Conservation (phyloP, 2,113 vertebrate genomes). For the Corvus hawaiiensis region DNA sequence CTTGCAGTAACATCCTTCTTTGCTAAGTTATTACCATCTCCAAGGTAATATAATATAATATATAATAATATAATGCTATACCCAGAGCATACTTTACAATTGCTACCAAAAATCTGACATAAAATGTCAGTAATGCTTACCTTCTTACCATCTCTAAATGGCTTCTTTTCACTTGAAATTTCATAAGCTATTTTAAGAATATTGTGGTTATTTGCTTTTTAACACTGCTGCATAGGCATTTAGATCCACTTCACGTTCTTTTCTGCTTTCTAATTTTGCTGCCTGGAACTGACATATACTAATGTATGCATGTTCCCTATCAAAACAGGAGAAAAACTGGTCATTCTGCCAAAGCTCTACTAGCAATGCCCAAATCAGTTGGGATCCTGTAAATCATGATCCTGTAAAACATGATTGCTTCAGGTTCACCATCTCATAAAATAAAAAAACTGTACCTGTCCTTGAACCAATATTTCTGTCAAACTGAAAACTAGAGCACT, state of each 20-base stretch:
- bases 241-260: slow-evolving; percentile 35
- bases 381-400: background rate
- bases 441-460: background rate
- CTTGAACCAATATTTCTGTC: background rate
- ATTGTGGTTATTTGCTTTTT: slow-evolving; percentile 51
- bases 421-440: background rate
- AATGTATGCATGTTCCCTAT: background rate
- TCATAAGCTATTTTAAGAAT: slow-evolving; percentile 40
- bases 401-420: background rate
- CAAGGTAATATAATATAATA: background rate
- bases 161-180: slow-evolving; percentile 29
- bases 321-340: background rate
- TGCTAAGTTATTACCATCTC: background rate
- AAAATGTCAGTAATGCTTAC: background rate
- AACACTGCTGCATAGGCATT: slow-evolving; percentile 4
- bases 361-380: background rate
- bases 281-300: slow-evolving; percentile 13
- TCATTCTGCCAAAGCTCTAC: background rate
- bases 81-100: background rate
- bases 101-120: background rate
- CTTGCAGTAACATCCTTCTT: background rate
- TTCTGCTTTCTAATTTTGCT: slow-evolving; percentile 56
- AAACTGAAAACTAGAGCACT: background rate
- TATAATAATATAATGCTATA: background rate
- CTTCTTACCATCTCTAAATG: slow-evolving; percentile 18